A percentile compares a stretch with the other conserved stretches of the same genome.
Conservation (phyloP, 2,797 vertebrate species). For the Platalea minor region DNA sequence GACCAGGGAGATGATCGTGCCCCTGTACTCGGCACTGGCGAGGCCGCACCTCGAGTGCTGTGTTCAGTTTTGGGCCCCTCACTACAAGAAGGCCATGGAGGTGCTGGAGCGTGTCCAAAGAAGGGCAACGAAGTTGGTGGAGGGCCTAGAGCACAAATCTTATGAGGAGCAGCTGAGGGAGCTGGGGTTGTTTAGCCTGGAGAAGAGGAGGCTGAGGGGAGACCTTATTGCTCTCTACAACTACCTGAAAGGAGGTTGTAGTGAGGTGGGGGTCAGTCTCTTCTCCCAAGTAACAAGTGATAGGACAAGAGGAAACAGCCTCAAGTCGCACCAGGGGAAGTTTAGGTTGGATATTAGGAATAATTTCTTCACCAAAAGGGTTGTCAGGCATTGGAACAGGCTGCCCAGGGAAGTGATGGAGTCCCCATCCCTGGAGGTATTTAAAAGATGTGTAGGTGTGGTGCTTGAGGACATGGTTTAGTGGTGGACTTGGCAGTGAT, state of each 20-base stretch:
- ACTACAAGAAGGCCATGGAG: no score
- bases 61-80: no score
- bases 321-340: accelerated
- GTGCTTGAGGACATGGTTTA: background rate
- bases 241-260: background rate
- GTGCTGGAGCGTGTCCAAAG: no score
- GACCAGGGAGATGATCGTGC: background rate
- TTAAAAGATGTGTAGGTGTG: background rate
- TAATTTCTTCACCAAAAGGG: background rate
- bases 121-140: no score
- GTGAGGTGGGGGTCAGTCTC: background rate
- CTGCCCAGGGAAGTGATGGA: background rate
- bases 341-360: background rate
- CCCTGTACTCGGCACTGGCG: no score
- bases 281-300: background rate
- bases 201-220: background rate
- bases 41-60: no score
- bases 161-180: background rate
- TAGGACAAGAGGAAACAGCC: background rate
- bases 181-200: background rate
- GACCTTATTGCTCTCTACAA: background rate
- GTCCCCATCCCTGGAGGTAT: background rate
- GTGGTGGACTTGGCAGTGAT: background rate
- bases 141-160: background rate
- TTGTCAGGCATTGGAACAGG: background rate